Base-by-base conservation (phyloP, 2,797 vertebrate genomes). In the Champsocephalus gunnari region DNA sequence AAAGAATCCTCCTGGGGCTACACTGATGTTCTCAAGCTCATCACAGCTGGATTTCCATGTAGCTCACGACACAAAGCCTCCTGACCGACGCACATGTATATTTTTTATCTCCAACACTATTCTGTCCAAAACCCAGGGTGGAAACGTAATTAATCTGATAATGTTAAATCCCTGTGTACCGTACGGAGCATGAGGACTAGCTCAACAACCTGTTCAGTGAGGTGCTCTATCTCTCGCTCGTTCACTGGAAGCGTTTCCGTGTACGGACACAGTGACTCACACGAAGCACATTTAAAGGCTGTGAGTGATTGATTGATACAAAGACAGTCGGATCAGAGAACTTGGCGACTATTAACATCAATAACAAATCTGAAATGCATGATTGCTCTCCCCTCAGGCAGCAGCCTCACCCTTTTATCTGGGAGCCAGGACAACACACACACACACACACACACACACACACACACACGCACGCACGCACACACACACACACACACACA, bases 311-410 rank as follows among this genome's bases (percentile, higher is more conserved):
- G 87, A 87, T 72, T 84, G 87, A 91, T 89, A 87, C 80, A 73
- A 74, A 86, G 73, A 80, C 78, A 77, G 70, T 75, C 62, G 8
- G 73, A 88, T 77, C 71, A 54, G 58, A 72, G 77, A 82, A 82
- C 79, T 67, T 66, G 71, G 83, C 75, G 87, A 92, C 92, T 83
- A 87, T 91, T 89, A 84, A 69, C 79, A 89, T 91, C 94, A 93
- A 95, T 95, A 92, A 94, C 93, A 94, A 93, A 86, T 90, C 87
- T 84, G 90, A 92, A 91, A 92, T 89, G 90, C 86, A 80, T 87
- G 84, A 90, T 82, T 85, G 82, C 77, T 80, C 79, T 89, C 73
- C 64, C 49, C 72, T 79, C 73, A 77, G 59, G 75, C 70, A 61
- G 74, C 70, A 77, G 24, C 49, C 74, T 69, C 43, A 73, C 70